phyloP scores from a whole-genome alignment of 1,140 invertebrate genomes.

The Penaeus indicus region DNA sequence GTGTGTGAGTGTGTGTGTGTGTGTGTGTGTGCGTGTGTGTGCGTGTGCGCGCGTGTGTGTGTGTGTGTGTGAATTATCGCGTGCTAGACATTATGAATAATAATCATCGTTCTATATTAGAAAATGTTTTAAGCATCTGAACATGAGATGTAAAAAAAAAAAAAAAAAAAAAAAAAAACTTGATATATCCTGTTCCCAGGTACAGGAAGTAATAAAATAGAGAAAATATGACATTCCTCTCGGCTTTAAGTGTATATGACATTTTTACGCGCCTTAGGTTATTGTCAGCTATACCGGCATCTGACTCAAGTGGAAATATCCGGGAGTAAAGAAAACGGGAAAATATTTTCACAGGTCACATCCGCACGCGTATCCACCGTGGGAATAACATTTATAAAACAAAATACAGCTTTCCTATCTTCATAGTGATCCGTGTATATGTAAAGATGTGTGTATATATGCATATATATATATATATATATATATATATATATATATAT shows the following conservation, averaged over 20 bases:
- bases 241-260: neutral
- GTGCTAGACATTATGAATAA: neutral
- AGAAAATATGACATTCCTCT: neutral
- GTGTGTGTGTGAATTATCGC: neutral
- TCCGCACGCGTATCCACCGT: neutral
- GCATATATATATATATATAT: too few species aligned
- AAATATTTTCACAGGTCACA: conserved; percentile 18
- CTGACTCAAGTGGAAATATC: neutral
- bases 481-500: too few species aligned
- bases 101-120: neutral
- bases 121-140: neutral
- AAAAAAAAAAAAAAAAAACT: neutral
- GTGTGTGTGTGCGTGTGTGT: too few species aligned
- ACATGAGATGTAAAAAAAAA: neutral
- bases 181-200: neutral
- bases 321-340: neutral
- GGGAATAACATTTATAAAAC: neutral
- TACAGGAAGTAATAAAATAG: too few species aligned
- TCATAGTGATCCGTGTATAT: neutral
- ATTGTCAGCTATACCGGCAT: neutral
- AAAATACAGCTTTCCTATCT: neutral
- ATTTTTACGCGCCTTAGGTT: too few species aligned
- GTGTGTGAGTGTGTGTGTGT: too few species aligned
- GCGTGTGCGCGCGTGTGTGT: neutral
- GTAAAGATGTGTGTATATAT: too few species aligned